Evolutionary conservation across 23 tunicate genomes (phyloP).

Genomic region (Trididemnum nubilum): DNA sequence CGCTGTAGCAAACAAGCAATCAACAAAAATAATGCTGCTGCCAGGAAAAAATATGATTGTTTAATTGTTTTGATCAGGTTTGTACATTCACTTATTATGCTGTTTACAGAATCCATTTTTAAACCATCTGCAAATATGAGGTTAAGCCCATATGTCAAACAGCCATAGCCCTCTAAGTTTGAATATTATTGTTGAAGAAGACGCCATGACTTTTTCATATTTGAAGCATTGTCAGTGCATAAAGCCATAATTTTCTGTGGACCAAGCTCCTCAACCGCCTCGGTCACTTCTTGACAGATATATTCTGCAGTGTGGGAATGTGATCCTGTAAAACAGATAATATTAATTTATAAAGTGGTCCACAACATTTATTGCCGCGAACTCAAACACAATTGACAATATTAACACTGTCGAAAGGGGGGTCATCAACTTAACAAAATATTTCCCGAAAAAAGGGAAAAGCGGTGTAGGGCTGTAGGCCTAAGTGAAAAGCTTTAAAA

Average conservation of each 20-base stretch:
- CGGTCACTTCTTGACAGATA: background rate
- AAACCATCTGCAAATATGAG: background rate
- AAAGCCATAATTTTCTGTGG: background rate
- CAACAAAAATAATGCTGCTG: no score
- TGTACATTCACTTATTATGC: background rate
- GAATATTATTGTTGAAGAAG: background rate
- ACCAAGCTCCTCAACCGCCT: background rate
- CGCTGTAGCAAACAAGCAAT: no score
- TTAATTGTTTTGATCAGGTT: background rate
- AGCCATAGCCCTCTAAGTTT: background rate
- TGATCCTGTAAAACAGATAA: slow-evolving; percentile 8
- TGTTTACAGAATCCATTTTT: background rate
- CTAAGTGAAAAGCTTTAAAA: no score
- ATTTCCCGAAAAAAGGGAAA: no score
- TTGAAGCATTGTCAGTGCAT: slow-evolving; percentile 10
- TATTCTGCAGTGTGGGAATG: background rate
- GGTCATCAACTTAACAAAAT: no score
- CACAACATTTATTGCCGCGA: no score
- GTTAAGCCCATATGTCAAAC: background rate
- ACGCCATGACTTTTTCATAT: background rate
- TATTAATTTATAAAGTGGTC: no score
- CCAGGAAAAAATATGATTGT: background rate
- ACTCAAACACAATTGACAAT: no score
- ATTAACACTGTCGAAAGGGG: no score
- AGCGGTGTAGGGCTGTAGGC: no score